Percentiles rank a stretch among this genome's conserved stretches.
These are phyloP conservation scores for Pipistrellus pygmaeus DNA, from an alignment of 2,797 vertebrate species.

Conservation along the genomic window DNA sequence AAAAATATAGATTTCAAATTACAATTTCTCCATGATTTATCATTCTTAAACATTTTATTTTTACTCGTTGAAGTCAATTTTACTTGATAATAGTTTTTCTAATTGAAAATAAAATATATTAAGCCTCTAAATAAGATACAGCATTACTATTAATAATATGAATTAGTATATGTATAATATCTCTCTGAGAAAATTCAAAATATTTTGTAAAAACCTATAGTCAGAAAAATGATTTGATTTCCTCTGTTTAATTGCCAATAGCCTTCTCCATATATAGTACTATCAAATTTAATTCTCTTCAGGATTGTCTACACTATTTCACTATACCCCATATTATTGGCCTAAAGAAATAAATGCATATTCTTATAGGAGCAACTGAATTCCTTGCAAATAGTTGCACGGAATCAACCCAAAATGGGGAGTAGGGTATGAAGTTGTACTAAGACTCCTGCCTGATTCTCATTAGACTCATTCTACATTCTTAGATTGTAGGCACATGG, in stretches of 20 bases:
- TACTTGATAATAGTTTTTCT: neutral
- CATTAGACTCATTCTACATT: slow-evolving; percentile 30
- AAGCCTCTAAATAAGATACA: neutral
- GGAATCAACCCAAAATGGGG: slow-evolving; percentile 25
- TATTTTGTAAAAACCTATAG: neutral
- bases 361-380: neutral
- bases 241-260: neutral
- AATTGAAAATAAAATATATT: slow-evolving; percentile 25
- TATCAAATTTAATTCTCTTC: neutral
- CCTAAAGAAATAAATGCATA: neutral
- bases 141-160: neutral
- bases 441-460: slow-evolving; percentile 54
- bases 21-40: neutral
- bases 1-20: neutral
- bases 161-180: neutral
- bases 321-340: neutral
- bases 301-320: slow-evolving; percentile 48
- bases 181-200: neutral
- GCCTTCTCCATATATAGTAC: neutral
- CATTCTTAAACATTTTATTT: neutral
- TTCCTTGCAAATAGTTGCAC: slow-evolving; percentile 35
- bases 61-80: slow-evolving; percentile 38
- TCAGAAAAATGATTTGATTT: slow-evolving; percentile 24
- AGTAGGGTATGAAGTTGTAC: neutral
- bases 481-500: slow-evolving; percentile 47